Percentiles rank a stretch among this genome's conserved stretches.
Conservation (phyloP, 2,113 vertebrate genomes). For the Eira barbara region DNA sequence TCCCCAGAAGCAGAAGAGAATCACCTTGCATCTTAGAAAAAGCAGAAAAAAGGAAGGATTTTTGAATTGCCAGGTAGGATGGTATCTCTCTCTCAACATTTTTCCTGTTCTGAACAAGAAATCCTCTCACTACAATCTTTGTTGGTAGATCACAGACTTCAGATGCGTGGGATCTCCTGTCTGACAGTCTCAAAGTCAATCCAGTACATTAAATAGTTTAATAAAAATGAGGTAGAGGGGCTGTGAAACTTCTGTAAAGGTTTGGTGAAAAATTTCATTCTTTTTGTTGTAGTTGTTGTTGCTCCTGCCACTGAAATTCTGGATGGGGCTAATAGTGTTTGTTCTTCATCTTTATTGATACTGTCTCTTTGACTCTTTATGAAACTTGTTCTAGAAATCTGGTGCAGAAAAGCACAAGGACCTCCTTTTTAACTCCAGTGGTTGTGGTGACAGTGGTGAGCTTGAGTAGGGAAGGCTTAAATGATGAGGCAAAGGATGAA, state of each 20-base stretch:
- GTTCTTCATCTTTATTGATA: not conserved
- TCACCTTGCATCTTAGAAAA: not conserved
- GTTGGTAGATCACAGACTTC: not conserved
- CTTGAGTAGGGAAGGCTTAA: not conserved
- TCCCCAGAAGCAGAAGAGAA: not conserved
- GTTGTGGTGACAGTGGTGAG: not conserved
- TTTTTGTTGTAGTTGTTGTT: not conserved
- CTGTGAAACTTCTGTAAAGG: not conserved
- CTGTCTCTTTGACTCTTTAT: not conserved
- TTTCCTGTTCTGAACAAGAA: not conserved
- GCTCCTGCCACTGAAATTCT: not conserved
- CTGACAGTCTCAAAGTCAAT: not conserved
- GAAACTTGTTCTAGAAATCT: not conserved
- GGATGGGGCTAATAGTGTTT: not conserved
- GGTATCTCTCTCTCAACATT: not conserved
- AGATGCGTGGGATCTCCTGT: not conserved
- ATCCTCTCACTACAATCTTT: not conserved
- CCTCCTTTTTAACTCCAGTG: not conserved
- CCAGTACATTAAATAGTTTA: not conserved
- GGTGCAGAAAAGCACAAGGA: not conserved
- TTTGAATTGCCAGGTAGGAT: not conserved
- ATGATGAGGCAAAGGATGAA: not conserved
- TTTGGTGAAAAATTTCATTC: not conserved
- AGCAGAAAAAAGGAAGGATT: not conserved
- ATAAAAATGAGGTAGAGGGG: not conserved